Base-by-base conservation (phyloP, 2,113 vertebrate genomes). In the Ariopsis seemanni region DNA sequence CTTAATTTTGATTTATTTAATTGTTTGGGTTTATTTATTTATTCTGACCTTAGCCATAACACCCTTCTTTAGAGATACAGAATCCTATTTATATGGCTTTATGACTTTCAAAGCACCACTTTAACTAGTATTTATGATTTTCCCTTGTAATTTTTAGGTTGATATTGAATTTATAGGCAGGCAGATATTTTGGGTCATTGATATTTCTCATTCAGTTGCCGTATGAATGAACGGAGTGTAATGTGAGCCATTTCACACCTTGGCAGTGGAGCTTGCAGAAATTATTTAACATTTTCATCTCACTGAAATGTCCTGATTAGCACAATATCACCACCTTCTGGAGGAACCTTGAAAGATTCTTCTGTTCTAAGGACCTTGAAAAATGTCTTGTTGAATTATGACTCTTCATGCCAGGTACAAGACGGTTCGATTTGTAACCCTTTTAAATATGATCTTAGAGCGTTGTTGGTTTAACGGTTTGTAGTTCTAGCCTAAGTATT, bases 291-390 rank as follows among this genome's bases (percentile, higher is more conserved):
- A 27, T 55, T 57, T 79, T 55, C 57, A 1, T 34, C 62, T 48
- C 20, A 34, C 34, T 12, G 25, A 12, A 60, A 62, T 83, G 83
- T 27, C 34, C 74, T 80, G 74, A 65, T 62, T 34, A 81, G 74
- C 87, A 50, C 89, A 90, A 90, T 77, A 91, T 75, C 90, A 27
- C 90, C 90, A 90, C 89, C 90, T 91, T 52, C 84, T 91, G 91
- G 90, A 87, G 34, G 55, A 55, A 84, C 34, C 10, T 67, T 87
- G 69, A 25, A 63, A 57, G 65, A 75, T 53, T 55, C 12, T 52
- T 58, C n/a, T 55, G 48, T n/a, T 53, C 53, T 1, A 81, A 60
- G 18, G 8, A 58, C n/a, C 11, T 17, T 20, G 27, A 58, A 81
- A 60, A 17, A 5, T 20, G n/a, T 79, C 50, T n/a, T 7, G 5